Evolutionary conservation across 2,888 invertebrate genomes (phyloP).

Genomic region (Mechanitis mazaeus): DNA sequence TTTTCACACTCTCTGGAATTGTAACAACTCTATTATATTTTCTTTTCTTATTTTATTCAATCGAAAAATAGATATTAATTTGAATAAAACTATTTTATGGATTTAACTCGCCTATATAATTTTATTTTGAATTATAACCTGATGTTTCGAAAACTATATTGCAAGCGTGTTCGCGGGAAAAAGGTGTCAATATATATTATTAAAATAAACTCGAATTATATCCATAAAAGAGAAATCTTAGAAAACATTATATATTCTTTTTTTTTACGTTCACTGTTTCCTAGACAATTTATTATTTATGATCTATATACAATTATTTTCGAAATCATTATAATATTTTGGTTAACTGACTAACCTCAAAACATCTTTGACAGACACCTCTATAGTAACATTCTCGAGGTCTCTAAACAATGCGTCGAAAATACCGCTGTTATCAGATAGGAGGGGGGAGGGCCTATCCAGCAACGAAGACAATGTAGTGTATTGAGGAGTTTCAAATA

Average conservation of each 20-base stretch:
- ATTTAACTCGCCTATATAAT: no score
- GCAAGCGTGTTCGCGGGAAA: no score
- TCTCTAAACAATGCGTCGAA: constrained; percentile 74
- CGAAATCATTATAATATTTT: constrained; percentile 4
- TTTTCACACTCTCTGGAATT: constrained; percentile 81
- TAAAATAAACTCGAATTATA: no score
- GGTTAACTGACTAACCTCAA: constrained; percentile 52
- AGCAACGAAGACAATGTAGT: constrained; percentile 79
- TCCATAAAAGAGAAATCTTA: no score
- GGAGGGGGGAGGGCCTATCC: constrained; percentile 79
- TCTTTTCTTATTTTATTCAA: not conserved
- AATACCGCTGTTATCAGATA: constrained; percentile 70
- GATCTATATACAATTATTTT: constrained; percentile 6
- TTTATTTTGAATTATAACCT: no score
- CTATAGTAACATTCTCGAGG: constrained; percentile 70
- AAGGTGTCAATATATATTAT: no score
- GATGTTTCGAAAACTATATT: no score
- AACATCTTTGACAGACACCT: constrained; percentile 71
- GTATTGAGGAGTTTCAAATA: constrained; percentile 82
- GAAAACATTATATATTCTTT: no score
- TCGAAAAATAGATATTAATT: not conserved
- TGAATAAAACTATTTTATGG: not conserved
- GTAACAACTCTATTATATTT: not conserved
- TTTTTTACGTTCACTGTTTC: no score
- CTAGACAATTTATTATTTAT: not conserved